Conservation (phyloP, 2,113 vertebrate genomes). For the Rostratula benghalensis region DNA sequence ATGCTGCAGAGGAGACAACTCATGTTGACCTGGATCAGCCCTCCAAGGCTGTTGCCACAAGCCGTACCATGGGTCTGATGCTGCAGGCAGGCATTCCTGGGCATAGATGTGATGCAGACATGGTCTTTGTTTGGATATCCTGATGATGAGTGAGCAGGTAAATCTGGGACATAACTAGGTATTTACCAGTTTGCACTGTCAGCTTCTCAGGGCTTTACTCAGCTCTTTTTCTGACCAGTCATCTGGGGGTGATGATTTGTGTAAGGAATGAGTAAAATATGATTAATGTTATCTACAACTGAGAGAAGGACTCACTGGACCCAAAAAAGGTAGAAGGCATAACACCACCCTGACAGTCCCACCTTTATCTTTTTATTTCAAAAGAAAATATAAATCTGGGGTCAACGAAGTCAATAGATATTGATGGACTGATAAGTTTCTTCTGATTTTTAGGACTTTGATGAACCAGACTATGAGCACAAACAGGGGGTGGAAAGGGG, state of each 20-base stretch:
- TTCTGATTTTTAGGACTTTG: background rate
- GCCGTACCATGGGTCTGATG: background rate
- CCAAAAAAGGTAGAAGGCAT: background rate
- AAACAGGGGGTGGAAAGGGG: background rate
- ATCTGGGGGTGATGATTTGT: background rate
- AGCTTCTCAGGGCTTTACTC: background rate
- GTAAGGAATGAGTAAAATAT: background rate
- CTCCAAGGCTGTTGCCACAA: background rate
- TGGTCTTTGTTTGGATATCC: accelerated
- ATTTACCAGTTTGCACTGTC: background rate
- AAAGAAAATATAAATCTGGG: background rate
- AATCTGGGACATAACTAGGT: background rate
- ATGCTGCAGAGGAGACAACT: background rate
- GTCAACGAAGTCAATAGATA: background rate
- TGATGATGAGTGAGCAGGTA: background rate
- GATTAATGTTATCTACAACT: background rate
- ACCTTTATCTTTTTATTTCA: background rate
- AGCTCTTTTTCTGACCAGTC: background rate
- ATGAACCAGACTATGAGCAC: background rate
- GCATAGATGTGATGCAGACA: accelerated
- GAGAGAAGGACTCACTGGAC: background rate
- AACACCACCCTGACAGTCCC: background rate
- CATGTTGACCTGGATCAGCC: accelerated
- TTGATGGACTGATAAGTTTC: background rate
- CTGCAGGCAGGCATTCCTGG: background rate